phyloP scores from a whole-genome alignment of 2,797 vertebrate genomes.

The Scyliorhinus canicula region DNA sequence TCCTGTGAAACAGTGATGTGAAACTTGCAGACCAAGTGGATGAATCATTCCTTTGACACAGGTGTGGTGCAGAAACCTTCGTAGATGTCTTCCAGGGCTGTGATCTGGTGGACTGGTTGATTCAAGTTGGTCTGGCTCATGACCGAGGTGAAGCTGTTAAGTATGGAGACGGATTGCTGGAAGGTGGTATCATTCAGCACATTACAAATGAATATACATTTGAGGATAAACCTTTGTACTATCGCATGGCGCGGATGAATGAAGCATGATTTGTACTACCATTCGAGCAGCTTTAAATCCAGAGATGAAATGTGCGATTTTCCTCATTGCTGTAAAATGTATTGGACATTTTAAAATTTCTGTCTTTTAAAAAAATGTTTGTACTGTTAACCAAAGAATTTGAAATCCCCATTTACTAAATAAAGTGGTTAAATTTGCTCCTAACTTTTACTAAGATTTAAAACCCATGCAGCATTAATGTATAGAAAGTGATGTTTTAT shows the following conservation, averaged over 20 bases:
- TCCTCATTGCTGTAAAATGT: neutral
- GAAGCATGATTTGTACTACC: slow-evolving; percentile 32
- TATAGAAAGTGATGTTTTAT: neutral
- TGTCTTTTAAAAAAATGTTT: neutral
- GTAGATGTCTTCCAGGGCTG: slow-evolving; percentile 81
- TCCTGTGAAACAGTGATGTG: slow-evolving; percentile 57
- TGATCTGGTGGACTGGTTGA: slow-evolving; percentile 89
- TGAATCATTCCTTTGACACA: slow-evolving; percentile 75
- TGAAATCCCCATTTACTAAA: neutral
- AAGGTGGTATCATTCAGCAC: slow-evolving; percentile 78
- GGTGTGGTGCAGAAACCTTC: slow-evolving; percentile 76
- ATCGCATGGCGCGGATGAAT: slow-evolving; percentile 63
- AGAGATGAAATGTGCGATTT: neutral
- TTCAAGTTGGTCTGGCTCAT: slow-evolving; percentile 77
- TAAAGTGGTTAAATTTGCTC: neutral
- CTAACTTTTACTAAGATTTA: neutral
- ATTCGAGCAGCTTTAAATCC: slow-evolving; percentile 5
- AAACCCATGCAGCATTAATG: neutral
- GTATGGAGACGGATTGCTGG: slow-evolving; percentile 74
- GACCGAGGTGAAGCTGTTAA: slow-evolving; percentile 77
- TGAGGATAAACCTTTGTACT: slow-evolving; percentile 75
- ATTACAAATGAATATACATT: slow-evolving; percentile 75
- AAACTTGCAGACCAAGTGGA: slow-evolving; percentile 72
- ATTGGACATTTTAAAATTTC: neutral
- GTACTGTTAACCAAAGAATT: slow-evolving; percentile 32